Evolutionary conservation across 2,888 invertebrate genomes (phyloP).

Genomic region (Phengaris arion): DNA sequence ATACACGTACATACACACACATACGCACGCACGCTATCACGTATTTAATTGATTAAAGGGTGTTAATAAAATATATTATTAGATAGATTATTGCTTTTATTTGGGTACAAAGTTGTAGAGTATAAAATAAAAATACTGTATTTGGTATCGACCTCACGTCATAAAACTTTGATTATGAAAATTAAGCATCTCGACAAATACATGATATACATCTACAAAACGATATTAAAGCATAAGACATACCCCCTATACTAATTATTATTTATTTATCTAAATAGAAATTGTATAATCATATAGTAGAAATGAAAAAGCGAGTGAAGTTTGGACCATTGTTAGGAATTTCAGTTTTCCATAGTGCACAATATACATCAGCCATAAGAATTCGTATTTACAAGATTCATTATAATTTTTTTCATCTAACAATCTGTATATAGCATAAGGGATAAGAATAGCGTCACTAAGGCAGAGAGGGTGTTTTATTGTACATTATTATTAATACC

Average conservation of each 20-base stretch:
- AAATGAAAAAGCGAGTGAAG: slow-evolving; percentile 77
- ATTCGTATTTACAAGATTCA: slow-evolving; percentile 68
- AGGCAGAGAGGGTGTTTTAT: slow-evolving; percentile 76
- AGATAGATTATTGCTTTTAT: slow-evolving; percentile 72
- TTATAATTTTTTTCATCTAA: slow-evolving; percentile 27
- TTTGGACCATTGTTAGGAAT: slow-evolving; percentile 80
- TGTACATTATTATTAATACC: slow-evolving; percentile 69
- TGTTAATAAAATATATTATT: slow-evolving; percentile 44
- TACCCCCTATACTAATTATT: slow-evolving; percentile 65
- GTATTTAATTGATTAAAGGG: neutral
- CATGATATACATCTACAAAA: slow-evolving; percentile 71
- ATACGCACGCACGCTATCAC: neutral
- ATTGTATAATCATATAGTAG: slow-evolving; percentile 76
- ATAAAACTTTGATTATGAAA: slow-evolving; percentile 76
- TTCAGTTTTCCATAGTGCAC: slow-evolving; percentile 74
- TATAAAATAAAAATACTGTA: slow-evolving; percentile 79
- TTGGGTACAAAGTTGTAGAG: slow-evolving; percentile 77
- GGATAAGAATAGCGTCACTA: slow-evolving; percentile 74
- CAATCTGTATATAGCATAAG: slow-evolving; percentile 49
- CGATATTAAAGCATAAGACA: slow-evolving; percentile 74
- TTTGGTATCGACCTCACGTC: slow-evolving; percentile 74
- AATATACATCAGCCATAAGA: slow-evolving; percentile 69
- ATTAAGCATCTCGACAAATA: slow-evolving; percentile 77
- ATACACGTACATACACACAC: too few species aligned
- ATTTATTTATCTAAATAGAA: slow-evolving; percentile 71